Percentiles rank a stretch among this genome's conserved stretches.
Conservation (phyloP, 2,888 invertebrate species). For the Plebejus melissa region DNA sequence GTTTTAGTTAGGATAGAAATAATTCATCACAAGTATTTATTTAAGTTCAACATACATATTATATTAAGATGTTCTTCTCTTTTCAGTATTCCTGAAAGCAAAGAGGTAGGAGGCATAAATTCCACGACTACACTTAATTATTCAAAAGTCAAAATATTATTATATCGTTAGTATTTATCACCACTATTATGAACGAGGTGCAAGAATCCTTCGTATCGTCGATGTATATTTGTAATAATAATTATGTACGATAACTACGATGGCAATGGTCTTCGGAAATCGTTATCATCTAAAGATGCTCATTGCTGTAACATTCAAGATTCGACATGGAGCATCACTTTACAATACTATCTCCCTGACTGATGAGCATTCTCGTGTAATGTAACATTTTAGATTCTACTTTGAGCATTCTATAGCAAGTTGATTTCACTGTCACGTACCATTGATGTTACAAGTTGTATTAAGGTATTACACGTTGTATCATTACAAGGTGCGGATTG, state of each 20-base stretch:
- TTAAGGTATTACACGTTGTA: too few relatives aligned
- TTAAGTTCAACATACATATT: neutral
- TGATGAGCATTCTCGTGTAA: too few relatives aligned
- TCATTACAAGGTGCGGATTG: too few relatives aligned
- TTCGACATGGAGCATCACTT: too few relatives aligned
- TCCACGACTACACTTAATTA: neutral
- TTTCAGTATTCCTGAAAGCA: slow-evolving; percentile 5
- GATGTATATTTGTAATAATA: neutral
- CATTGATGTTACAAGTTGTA: too few relatives aligned
- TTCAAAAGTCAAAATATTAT: neutral
- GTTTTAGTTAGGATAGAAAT: neutral
- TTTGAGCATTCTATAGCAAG: too few relatives aligned
- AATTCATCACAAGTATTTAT: neutral
- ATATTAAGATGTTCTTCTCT: neutral
- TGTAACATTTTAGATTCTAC: too few relatives aligned
- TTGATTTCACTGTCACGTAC: too few relatives aligned
- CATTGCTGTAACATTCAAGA: too few relatives aligned
- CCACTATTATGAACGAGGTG: neutral
- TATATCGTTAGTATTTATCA: neutral
- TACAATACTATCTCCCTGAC: too few relatives aligned
- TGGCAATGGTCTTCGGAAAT: neutral
- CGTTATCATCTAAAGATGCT: neutral
- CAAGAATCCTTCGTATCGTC: neutral
- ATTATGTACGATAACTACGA: neutral
- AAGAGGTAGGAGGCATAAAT: neutral